Evolutionary conservation across 2,113 vertebrate species (phyloP), one percentile per base, ranked within the genome.

Genomic region (Gnathonemus echidnorhynchus): DNA sequence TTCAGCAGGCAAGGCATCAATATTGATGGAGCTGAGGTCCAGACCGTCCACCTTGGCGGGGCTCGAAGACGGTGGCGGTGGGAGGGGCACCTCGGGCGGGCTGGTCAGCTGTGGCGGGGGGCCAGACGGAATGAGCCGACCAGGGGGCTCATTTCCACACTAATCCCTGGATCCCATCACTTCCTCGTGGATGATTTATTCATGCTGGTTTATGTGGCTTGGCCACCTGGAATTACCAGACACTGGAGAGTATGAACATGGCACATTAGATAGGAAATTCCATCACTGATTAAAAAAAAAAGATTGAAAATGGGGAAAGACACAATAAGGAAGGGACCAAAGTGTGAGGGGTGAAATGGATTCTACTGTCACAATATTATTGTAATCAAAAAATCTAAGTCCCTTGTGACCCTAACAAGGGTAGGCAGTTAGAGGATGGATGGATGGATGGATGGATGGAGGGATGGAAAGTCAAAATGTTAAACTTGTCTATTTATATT

Each of bases 1-100:
- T 94, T 95, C 93, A 94, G 94, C 93, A 93, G 89, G 93, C 92
- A 42, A 80, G 92, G 91, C 95, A 95, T 96, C 93, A 96, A 96
- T 96, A 96, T 96, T 96, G 92, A 96, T 95, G 80, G 91, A 93
- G 93, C 93, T 95, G 95, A 93, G 94, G 92, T 92, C 87, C 90
- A 39, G 93, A 92, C 90, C 77, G 90, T 92, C 92, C 88, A 92
- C 93, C 93, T 93, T 27, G 89, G 89, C 92, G 91, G 46, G 46
- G 13, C 84, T 39, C 94, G 93, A 35, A 66, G 93, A 92, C 94
- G 92, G 94, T 94, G 92, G 90, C 87, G 88, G 91, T 91, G 42
- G 19, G 45, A 53, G 91, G 91, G 80, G 92, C 87, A 39, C 42
- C 89, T 90, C 91, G 91, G 94, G 92, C 91, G 90, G 89, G 93